phyloP scores from a whole-genome alignment of 1,140 invertebrate genomes.

The Delia radicum region DNA sequence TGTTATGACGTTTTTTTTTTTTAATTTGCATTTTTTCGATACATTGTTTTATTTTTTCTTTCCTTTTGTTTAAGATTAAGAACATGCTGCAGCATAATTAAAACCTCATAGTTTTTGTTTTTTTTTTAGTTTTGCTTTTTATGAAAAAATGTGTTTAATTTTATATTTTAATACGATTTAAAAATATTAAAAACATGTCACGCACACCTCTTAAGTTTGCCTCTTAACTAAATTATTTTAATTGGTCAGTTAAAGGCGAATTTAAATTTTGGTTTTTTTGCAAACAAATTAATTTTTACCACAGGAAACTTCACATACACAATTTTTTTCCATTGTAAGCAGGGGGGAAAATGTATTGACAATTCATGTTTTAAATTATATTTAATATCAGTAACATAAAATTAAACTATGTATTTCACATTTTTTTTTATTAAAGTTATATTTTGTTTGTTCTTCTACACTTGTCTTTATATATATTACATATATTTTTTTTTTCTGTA shows the following conservation, averaged over 20 bases:
- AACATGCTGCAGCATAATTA: neutral
- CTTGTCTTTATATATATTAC: neutral
- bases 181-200: neutral
- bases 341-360: no score
- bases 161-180: no score
- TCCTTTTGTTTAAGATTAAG: neutral
- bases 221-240: neutral
- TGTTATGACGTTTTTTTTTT: neutral
- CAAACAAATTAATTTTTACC: no score
- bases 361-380: no score
- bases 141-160: neutral
- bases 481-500: neutral
- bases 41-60: neutral
- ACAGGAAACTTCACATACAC: no score
- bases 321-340: no score
- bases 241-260: neutral
- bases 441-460: neutral
- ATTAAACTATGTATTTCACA: neutral
- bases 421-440: neutral
- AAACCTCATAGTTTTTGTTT: neutral
- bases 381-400: no score
- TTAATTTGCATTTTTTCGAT: neutral
- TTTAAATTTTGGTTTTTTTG: neutral
- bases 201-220: neutral
- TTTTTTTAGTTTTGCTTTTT: neutral